These are phyloP conservation scores for Neomicropteryx cornuta DNA, from an alignment of 1,140 invertebrate genomes.

Conservation along the genomic window DNA sequence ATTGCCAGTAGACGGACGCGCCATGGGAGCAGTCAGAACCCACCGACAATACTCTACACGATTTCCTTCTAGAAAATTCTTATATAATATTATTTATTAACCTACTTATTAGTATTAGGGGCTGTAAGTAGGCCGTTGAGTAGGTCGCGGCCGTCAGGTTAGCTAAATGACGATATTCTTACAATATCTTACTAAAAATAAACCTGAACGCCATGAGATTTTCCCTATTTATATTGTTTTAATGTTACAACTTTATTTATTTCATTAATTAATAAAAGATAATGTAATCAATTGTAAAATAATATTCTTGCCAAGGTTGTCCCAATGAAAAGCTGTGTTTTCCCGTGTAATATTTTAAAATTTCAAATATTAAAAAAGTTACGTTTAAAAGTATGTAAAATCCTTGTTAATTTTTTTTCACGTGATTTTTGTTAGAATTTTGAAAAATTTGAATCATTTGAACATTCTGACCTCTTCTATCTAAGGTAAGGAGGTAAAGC, in stretches of 20 bases:
- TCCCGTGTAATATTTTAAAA: too few relatives aligned
- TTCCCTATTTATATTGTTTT: neutral
- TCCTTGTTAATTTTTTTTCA: too few relatives aligned
- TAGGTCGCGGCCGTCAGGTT: neutral
- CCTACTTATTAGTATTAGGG: neutral
- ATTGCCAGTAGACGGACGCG: slow-evolving; percentile 32
- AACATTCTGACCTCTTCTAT: too few relatives aligned
- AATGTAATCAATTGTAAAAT: neutral
- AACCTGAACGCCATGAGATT: too few relatives aligned
- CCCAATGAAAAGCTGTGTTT: too few relatives aligned
- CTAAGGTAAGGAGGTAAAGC: too few relatives aligned
- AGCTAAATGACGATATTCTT: neutral
- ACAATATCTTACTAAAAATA: too few relatives aligned
- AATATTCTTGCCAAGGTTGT: neutral
- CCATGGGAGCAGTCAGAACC: slow-evolving; percentile 18
- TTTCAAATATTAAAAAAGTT: too few relatives aligned
- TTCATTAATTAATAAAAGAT: neutral
- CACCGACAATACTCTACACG: neutral
- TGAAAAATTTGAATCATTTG: too few relatives aligned
- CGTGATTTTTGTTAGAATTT: too few relatives aligned
- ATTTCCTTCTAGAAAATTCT: neutral
- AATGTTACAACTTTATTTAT: slow-evolving; percentile 1
- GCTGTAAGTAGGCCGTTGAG: neutral
- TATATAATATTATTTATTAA: too few relatives aligned
- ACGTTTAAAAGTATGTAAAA: too few relatives aligned